These are phyloP conservation scores for Hiodon alosoides DNA, from an alignment of 2,113 vertebrate genomes.

Conservation along the genomic window DNA sequence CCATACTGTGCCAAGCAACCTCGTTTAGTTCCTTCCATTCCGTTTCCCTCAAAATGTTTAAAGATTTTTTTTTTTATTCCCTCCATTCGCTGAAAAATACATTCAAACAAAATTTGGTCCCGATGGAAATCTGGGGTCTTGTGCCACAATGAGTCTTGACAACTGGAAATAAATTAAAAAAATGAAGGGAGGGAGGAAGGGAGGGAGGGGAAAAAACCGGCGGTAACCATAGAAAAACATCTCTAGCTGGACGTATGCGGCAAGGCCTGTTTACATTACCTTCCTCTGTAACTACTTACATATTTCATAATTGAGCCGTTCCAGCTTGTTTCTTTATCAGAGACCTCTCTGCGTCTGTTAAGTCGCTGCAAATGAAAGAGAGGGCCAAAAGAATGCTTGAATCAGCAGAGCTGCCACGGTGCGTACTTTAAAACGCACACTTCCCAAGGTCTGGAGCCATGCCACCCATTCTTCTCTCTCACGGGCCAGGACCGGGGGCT, in stretches of 20 bases:
- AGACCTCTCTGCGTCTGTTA: conserved; percentile 52
- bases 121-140: background rate
- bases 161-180: background rate
- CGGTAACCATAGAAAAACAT: background rate
- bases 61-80: background rate
- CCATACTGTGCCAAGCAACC: no score
- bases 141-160: background rate
- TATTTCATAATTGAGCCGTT: background rate
- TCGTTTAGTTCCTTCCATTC: background rate
- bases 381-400: conserved; percentile 63
- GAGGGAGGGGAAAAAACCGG: background rate
- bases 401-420: conserved; percentile 63
- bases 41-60: background rate
- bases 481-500: conserved; percentile 35
- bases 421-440: conserved; percentile 64
- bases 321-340: background rate
- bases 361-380: conserved; percentile 56
- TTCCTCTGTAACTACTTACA: background rate
- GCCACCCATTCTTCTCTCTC: conserved; percentile 54
- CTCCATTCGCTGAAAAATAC: background rate
- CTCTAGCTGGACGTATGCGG: no score
- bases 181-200: background rate
- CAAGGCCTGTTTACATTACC: no score
- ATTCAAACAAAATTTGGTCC: background rate
- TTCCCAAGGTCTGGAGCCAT: conserved; percentile 56